Evolutionary conservation across 2,113 vertebrate species (phyloP).

Genomic region (Rhinogobius similis): DNA sequence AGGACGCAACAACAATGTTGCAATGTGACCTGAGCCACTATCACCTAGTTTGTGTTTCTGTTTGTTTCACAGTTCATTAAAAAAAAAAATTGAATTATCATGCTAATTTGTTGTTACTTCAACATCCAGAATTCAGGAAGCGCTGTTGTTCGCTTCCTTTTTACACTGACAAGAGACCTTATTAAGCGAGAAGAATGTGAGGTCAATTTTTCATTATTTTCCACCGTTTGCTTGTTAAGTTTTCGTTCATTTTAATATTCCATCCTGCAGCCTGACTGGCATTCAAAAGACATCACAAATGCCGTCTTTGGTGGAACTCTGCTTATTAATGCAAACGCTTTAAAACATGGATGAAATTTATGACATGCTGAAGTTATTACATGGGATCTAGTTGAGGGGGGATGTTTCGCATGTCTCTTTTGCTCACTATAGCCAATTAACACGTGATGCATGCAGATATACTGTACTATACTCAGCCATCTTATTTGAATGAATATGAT

Average conservation of each 20-base stretch:
- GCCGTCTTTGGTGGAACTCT: background rate
- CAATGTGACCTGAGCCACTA: too few relatives aligned
- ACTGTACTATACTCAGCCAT: background rate
- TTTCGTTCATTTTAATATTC: background rate
- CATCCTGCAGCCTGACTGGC: background rate
- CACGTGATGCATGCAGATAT: background rate
- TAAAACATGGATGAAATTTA: background rate
- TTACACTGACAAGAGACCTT: constrained; percentile 10
- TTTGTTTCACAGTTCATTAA: too few relatives aligned
- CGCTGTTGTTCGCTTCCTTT: background rate
- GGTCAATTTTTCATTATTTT: constrained; percentile 8
- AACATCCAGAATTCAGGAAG: background rate
- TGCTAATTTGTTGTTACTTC: background rate
- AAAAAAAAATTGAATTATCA: background rate
- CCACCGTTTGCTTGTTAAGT: background rate
- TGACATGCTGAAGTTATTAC: background rate
- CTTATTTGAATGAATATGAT: background rate
- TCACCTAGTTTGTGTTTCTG: too few relatives aligned
- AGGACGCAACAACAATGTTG: too few relatives aligned
- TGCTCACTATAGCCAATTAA: background rate
- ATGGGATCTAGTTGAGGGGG: background rate
- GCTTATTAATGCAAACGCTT: background rate
- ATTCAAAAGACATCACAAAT: background rate
- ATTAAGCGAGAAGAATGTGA: background rate
- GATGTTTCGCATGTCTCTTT: background rate